Evolutionary conservation across 92 coral and sea anemone species (phyloP).

Genomic region (Zoanthus sansibaricus): DNA sequence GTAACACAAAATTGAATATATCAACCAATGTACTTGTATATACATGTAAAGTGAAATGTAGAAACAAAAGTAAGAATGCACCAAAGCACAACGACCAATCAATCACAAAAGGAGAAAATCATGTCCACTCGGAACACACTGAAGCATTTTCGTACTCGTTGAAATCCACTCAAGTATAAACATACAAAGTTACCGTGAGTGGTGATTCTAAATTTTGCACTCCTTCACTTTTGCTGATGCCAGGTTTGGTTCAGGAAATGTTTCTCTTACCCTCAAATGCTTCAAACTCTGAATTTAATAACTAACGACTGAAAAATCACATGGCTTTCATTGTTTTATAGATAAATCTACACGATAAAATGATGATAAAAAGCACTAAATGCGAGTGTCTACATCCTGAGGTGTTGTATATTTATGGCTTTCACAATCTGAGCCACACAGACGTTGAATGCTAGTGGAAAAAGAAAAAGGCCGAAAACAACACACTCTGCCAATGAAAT

Average conservation of each 20-base stretch:
- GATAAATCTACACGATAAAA: conserved; percentile 50
- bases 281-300: not conserved
- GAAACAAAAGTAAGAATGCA: too few relatives aligned
- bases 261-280: not conserved
- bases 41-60: too few relatives aligned
- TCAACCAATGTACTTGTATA: too few relatives aligned
- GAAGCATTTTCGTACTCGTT: conserved; percentile 12
- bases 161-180: conserved; percentile 1
- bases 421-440: conserved; percentile 32
- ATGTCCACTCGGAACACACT: not conserved
- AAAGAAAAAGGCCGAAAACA: conserved; percentile 36
- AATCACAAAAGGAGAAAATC: not conserved
- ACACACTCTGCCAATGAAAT: conserved; percentile 53
- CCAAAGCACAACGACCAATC: not conserved
- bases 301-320: not conserved
- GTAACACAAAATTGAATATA: too few relatives aligned
- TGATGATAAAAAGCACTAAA: conserved; percentile 45
- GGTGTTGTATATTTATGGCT: conserved; percentile 52
- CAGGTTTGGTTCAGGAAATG: not conserved
- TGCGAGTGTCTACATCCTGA: conserved; percentile 36
- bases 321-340: not conserved
- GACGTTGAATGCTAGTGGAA: not conserved
- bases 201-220: not conserved
- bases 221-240: not conserved
- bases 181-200: too few relatives aligned